phyloP scores from a whole-genome alignment of 2,888 invertebrate species.

The Beris morrisii region DNA sequence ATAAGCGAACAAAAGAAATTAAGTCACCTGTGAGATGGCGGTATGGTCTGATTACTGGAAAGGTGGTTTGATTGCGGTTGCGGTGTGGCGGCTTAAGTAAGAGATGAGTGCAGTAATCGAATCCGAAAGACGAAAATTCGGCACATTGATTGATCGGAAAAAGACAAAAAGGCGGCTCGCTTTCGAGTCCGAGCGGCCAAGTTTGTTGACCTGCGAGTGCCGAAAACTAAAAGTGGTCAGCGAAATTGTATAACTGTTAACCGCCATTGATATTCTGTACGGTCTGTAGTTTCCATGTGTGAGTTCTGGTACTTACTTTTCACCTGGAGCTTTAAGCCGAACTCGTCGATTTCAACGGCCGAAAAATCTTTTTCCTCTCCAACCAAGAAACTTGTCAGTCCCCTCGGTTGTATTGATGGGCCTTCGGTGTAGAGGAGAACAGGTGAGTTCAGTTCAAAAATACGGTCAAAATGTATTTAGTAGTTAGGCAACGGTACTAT shows the following conservation, averaged over 20 bases:
- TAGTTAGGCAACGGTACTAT: constrained; percentile 30
- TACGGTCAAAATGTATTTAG: constrained; percentile 21
- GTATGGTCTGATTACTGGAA: too few relatives aligned
- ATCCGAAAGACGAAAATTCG: neutral
- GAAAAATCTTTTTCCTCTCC: neutral
- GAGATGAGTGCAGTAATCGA: too few relatives aligned
- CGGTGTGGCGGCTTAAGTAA: too few relatives aligned
- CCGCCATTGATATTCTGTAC: constrained; percentile 9
- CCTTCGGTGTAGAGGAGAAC: neutral
- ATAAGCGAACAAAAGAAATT: constrained; percentile 15
- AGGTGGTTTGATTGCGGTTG: too few relatives aligned
- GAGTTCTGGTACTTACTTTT: constrained; percentile 22
- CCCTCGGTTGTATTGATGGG: neutral
- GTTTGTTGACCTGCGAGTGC: constrained; percentile 19
- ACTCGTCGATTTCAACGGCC: neutral
- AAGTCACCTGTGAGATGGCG: constrained; percentile 19
- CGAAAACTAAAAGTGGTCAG: constrained; percentile 45
- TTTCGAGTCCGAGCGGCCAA: neutral
- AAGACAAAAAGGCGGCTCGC: too few relatives aligned
- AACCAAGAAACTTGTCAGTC: neutral
- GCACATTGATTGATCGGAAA: neutral
- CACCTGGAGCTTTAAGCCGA: constrained; percentile 13
- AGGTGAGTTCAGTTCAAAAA: constrained; percentile 25
- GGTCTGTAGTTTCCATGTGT: neutral
- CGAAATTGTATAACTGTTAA: constrained; percentile 45